A percentile compares a stretch with the other conserved stretches of the same genome.
Evolutionary conservation across 2,797 vertebrate genomes (phyloP).

Genomic region (Alosa sapidissima): DNA sequence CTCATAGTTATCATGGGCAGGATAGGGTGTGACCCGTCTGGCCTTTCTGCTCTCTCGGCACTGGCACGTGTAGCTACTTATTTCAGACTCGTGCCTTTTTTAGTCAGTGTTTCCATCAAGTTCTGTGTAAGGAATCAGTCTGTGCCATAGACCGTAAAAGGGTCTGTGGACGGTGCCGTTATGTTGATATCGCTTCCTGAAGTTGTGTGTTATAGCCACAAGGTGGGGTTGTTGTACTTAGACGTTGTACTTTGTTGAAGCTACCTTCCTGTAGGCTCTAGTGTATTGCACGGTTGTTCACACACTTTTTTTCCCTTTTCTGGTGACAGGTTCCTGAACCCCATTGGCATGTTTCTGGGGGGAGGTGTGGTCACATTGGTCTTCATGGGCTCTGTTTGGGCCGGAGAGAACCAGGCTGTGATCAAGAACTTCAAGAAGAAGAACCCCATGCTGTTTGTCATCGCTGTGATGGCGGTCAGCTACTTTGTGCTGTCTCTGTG

Average conservation of each 20-base stretch:
- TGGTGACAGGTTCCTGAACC: slow-evolving; percentile 86
- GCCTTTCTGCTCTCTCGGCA: neutral
- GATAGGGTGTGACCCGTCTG: neutral
- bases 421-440: slow-evolving; percentile 92
- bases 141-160: no score
- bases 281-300: neutral
- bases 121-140: neutral
- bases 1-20: neutral
- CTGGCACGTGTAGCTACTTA: neutral
- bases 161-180: neutral
- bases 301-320: neutral
- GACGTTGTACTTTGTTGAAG: neutral
- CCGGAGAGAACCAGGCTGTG: slow-evolving; percentile 87
- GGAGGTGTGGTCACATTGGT: slow-evolving; percentile 86
- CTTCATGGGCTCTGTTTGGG: slow-evolving; percentile 91
- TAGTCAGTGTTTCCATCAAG: neutral
- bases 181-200: neutral
- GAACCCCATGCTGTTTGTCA: slow-evolving; percentile 86
- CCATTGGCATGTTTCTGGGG: slow-evolving; percentile 92
- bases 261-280: neutral
- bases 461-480: slow-evolving; percentile 85
- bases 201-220: neutral
- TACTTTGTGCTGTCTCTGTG: slow-evolving; percentile 92
- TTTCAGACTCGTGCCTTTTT: neutral
- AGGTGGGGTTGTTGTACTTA: neutral